Base-by-base conservation (phyloP, 2,113 vertebrate genomes). In the Aegypius monachus region DNA sequence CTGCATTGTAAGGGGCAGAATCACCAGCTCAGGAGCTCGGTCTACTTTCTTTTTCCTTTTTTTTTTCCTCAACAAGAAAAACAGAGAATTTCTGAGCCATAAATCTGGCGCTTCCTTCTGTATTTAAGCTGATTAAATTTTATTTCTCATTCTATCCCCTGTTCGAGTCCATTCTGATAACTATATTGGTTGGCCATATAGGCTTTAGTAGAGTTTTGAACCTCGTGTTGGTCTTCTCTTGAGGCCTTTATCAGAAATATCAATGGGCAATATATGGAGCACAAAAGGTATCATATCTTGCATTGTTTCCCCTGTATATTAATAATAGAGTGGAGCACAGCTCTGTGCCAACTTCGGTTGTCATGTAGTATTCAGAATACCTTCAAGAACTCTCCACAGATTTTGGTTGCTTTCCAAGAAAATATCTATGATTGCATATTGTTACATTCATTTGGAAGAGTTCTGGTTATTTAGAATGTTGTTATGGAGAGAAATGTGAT, bases 11-110 rank as follows among this genome's bases (percentile, higher is more conserved):
- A 88, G 25, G 16, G 27, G 22, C 43, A 87, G 52, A 42, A 74
- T 6, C 8, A 21, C 21, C 62, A 80, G 45, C 36, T 61, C 8
- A 9, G 36, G 38, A 84, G 10, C 42, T 59, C 0, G 0, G 13
- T 81, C 52, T 61, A 17, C 20, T 27, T 79, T 38, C 7, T 78
- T 86, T 40, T 53, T 26, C 0, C 1, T 7, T 26, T 48, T 29
- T 17, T 16, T 50, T 63, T 29, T 10, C 7, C 9, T 5, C 17
- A 16, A 5, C 7, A 58, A 52, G 13, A 13, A 43, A 81, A 88
- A 2, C 10, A 32, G 13, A 71, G 32, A 48, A 78, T 50, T 83
- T 11, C 63, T 16, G 9, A 62, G 20, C 19, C 26, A 18, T 63
- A 50, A 53, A 73, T 77, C 20, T 63, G 48, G 6, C 6, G 16